Evolutionary conservation across 2,797 vertebrate genomes (phyloP), one percentile per base, ranked within the genome.

Genomic region (Nyctalus aviator): DNA sequence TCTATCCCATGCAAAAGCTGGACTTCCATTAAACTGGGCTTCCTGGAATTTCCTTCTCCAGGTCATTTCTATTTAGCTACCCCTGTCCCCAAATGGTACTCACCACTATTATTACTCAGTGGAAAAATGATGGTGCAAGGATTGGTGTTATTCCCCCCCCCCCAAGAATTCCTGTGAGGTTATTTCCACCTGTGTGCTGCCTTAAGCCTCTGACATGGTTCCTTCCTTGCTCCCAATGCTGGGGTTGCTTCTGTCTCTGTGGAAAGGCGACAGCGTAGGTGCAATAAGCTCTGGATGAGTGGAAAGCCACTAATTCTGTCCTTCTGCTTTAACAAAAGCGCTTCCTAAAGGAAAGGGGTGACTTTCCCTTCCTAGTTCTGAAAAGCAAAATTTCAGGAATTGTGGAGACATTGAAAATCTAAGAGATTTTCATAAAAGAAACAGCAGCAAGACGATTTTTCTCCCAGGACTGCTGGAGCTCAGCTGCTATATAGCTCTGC

Each of bases 361-460:
- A 53, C n/a, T 59, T 81, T 2, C 11, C 27, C 41, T 11, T 72
- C 41, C 20, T 72, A 37, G 8, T 37, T 73, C 78, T 73, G 71
- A 95, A 95, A 83, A 64, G 48, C 44, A 64, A 50, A 79, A 85
- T 92, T 75, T 59, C 7, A 90, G 17, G n/a, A 75, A 88, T 30
- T 25, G 3, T 41, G 32, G 27, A 78, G 66, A 94, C 10, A 75
- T 87, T 73, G 79, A 37, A 72, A 88, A 37, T 32, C 27, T 37
- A 76, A 79, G 76, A 93, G 46, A 64, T 95, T 95, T 95, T 92
- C 81, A 85, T 81, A 68, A 95, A 64, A 68, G 41, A 88, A 95
- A 62, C 6, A 41, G 23, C 84, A 82, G 27, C 15, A 3, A 32
- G 64, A 48, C 8, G 15, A 57, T 93, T 96, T 96, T 84, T 92